Conservation (phyloP, 2,113 vertebrate species). For the Psittacula cyanocephala region DNA sequence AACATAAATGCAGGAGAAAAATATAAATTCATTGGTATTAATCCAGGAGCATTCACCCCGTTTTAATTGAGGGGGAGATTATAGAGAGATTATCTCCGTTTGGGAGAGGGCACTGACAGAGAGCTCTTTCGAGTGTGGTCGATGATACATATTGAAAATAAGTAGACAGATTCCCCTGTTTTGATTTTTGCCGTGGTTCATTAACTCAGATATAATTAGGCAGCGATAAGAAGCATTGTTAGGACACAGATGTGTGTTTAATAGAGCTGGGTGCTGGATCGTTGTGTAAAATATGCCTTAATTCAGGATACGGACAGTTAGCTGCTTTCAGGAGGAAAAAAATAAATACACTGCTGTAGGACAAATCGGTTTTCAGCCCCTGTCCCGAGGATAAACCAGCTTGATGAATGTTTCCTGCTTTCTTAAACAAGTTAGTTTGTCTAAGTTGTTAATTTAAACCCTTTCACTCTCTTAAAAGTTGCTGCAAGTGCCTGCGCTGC, state of each 20-base stretch:
- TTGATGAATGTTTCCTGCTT: not conserved
- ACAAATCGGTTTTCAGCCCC: constrained; percentile 32
- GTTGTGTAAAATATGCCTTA: not conserved
- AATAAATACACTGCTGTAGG: not conserved
- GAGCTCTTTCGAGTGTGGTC: constrained; percentile 65
- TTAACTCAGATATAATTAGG: constrained; percentile 40
- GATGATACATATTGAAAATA: constrained; percentile 74
- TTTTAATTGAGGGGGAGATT: not conserved
- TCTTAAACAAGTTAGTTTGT: not conserved
- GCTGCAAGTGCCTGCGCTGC: constrained; percentile 22
- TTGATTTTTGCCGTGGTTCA: constrained; percentile 61
- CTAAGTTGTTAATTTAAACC: constrained; percentile 15
- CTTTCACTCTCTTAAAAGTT: constrained; percentile 36
- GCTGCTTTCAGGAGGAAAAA: not conserved
- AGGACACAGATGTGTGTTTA: constrained; percentile 8
- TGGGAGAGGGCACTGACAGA: constrained; percentile 47
- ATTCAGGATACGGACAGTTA: not conserved
- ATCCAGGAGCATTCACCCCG: not conserved
- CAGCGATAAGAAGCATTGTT: constrained; percentile 34
- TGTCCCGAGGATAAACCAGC: constrained; percentile 6
- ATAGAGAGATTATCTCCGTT: not conserved
- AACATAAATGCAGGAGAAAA: constrained; percentile 47
- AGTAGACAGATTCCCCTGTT: constrained; percentile 56
- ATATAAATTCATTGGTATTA: not conserved
- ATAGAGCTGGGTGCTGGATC: not conserved